Conservation (phyloP, 2,113 vertebrate species). For the Oreotrochilus melanogaster region DNA sequence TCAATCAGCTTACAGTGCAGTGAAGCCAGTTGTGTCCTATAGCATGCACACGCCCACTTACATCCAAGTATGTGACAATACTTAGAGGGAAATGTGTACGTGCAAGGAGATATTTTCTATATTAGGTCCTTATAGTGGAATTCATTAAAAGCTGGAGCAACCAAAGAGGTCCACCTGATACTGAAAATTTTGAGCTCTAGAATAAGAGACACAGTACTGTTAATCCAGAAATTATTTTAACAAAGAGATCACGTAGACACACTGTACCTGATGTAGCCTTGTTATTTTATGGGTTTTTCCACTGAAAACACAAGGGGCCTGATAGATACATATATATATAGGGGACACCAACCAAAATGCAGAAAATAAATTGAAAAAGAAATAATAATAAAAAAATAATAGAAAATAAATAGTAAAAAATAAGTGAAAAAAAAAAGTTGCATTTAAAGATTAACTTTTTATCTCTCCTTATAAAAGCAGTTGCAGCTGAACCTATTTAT, state of each 20-base stretch:
- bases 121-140: background rate
- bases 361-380: background rate
- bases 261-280: background rate
- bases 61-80: background rate
- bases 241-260: background rate
- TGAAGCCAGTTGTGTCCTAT: background rate
- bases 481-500: conserved; percentile 66
- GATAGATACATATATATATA: background rate
- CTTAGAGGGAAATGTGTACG: background rate
- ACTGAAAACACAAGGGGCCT: background rate
- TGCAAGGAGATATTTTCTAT: background rate
- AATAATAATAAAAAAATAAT: conserved; percentile 56
- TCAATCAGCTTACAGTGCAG: background rate
- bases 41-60: background rate
- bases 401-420: conserved; percentile 44
- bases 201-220: background rate
- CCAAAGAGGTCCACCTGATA: background rate
- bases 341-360: background rate
- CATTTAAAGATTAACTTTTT: conserved; percentile 66
- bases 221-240: background rate
- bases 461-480: conserved; percentile 61
- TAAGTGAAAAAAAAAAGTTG: conserved; percentile 32
- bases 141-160: background rate
- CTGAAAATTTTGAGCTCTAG: background rate
- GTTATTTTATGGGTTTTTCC: background rate